Evolutionary conservation across 2,113 vertebrate genomes (phyloP).

Genomic region (Alligator sinensis): DNA sequence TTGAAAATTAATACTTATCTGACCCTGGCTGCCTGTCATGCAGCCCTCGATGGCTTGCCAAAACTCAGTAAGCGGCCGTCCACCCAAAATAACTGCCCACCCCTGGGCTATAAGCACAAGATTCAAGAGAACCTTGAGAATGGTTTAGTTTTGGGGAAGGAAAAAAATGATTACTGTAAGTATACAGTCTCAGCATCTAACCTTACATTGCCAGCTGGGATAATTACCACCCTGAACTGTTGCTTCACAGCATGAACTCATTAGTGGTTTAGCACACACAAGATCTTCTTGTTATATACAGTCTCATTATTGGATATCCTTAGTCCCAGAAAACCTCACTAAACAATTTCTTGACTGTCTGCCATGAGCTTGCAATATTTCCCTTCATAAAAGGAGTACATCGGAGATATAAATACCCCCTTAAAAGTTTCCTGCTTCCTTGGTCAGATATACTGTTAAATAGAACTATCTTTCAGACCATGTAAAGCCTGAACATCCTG

Average conservation of each 20-base stretch:
- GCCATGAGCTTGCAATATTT: not conserved
- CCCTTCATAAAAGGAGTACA: not conserved
- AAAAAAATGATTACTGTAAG: not conserved
- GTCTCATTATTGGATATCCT: slow-evolving; percentile 10
- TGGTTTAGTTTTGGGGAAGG: not conserved
- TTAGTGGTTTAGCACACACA: not conserved
- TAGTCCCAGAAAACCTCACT: not conserved
- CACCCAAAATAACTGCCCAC: not conserved
- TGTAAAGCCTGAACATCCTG: not conserved
- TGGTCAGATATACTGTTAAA: not conserved
- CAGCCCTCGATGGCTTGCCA: no score
- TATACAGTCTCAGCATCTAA: not conserved
- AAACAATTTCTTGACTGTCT: not conserved
- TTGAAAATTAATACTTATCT: no score
- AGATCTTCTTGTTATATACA: not conserved
- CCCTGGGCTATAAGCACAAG: not conserved
- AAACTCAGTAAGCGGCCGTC: no score
- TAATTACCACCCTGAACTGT: not conserved
- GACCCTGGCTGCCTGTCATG: no score
- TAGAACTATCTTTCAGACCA: not conserved
- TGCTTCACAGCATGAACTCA: not conserved
- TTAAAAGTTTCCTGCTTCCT: not conserved
- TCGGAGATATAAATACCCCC: slow-evolving; percentile 6
- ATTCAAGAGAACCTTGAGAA: not conserved
- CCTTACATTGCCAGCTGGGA: not conserved